Conservation (phyloP, 2,888 invertebrate species). For the Brenthis ino region DNA sequence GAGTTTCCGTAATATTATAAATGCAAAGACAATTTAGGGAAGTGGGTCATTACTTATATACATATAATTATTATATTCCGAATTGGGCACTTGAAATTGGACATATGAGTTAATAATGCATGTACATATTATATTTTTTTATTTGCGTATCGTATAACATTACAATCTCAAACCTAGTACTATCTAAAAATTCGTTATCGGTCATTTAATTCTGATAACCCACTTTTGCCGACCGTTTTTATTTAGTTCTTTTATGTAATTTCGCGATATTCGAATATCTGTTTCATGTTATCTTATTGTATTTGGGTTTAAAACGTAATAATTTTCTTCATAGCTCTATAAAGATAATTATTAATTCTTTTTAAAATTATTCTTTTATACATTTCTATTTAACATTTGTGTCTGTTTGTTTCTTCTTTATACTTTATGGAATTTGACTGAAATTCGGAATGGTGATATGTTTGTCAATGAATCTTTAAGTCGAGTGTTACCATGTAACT, state of each 20-base stretch:
- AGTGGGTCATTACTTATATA: too few species aligned
- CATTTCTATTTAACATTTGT: not conserved
- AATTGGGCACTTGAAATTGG: too few species aligned
- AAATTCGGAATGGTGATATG: too few species aligned
- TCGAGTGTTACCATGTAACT: too few species aligned
- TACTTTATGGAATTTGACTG: too few species aligned
- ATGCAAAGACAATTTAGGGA: too few species aligned
- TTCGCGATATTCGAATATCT: conserved; percentile 23
- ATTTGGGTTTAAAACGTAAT: conserved; percentile 11
- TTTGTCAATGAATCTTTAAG: too few species aligned
- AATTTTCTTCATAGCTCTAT: conserved; percentile 1
- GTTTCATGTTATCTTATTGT: conserved; percentile 2
- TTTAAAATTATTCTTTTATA: not conserved
- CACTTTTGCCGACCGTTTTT: conserved; percentile 28
- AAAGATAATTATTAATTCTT: not conserved
- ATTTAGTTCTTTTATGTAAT: conserved; percentile 32
- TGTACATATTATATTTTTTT: not conserved
- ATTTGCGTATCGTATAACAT: conserved; percentile 1
- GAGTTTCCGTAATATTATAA: too few species aligned
- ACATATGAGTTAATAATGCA: not conserved
- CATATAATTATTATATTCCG: too few species aligned
- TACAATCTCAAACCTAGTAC: conserved; percentile 26
- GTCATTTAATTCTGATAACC: conserved; percentile 48
- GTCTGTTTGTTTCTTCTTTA: too few species aligned
- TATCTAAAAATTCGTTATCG: conserved; percentile 45